Evolutionary conservation across 2,113 vertebrate genomes (phyloP).

Genomic region (Centropus unirufus): DNA sequence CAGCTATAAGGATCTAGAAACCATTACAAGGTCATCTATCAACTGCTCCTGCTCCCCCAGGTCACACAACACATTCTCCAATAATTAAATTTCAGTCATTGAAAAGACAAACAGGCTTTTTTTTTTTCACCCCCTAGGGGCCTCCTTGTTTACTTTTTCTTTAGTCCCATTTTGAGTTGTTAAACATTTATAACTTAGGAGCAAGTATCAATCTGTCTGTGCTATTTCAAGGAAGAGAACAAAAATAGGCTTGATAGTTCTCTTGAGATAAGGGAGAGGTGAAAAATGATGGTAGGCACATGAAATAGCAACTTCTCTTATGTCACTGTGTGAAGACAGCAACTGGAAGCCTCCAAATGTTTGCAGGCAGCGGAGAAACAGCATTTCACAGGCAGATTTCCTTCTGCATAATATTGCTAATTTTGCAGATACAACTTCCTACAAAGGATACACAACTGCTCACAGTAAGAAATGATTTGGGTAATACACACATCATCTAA

Average conservation of each 20-base stretch:
- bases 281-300: neutral
- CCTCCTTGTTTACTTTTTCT: conserved; percentile 14
- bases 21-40: neutral
- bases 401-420: neutral
- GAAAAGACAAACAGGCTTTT: neutral
- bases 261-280: neutral
- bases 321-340: neutral
- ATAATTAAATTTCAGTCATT: conserved; percentile 31
- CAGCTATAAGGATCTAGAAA: neutral
- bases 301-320: neutral
- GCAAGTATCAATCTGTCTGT: neutral
- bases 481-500: neutral
- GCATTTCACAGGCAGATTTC: neutral
- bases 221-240: neutral
- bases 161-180: conserved; percentile 17
- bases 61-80: neutral
- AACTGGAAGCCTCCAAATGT: neutral
- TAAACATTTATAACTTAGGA: conserved; percentile 37
- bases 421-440: neutral
- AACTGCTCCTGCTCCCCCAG: neutral
- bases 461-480: neutral
- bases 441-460: neutral
- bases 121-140: neutral
- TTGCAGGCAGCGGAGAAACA: neutral
- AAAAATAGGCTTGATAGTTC: neutral